phyloP scores from a whole-genome alignment of 92 coral and sea anemone species.

The Zoanthus solanderi region DNA sequence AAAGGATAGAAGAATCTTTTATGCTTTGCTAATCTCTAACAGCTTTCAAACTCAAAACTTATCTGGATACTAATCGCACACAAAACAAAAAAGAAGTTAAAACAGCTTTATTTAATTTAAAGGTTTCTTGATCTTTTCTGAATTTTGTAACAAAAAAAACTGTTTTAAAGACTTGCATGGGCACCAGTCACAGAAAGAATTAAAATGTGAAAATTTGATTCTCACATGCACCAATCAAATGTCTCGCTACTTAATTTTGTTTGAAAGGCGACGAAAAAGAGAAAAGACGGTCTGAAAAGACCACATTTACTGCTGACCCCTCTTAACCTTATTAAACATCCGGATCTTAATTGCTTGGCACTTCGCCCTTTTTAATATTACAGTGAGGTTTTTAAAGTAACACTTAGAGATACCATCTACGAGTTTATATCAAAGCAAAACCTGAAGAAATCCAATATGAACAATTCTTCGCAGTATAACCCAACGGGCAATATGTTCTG shows the following conservation, averaged over 20 bases:
- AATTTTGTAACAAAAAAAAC: neutral
- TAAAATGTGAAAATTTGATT: neutral
- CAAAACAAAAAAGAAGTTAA: neutral
- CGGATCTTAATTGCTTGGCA: neutral
- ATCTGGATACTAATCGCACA: neutral
- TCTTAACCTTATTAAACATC: neutral
- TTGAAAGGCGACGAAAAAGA: neutral
- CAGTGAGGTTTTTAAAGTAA: neutral
- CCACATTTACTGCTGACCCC: too few species aligned
- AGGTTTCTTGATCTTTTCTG: neutral
- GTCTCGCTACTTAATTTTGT: neutral
- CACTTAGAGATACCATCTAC: neutral
- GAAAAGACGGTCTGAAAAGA: neutral
- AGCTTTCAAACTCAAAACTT: neutral
- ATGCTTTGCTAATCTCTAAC: neutral
- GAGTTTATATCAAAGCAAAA: neutral
- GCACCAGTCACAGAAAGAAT: neutral
- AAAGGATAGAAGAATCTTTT: neutral
- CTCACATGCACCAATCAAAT: neutral
- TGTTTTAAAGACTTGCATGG: neutral
- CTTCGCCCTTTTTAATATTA: neutral
- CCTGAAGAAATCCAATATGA: neutral
- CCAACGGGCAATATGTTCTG: neutral
- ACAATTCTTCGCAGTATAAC: constrained; percentile 24
- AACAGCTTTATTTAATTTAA: neutral